Percentiles rank a stretch among this genome's conserved stretches.
These are phyloP conservation scores for Ormyrus labotus DNA, from an alignment of 2,888 invertebrate genomes.

Conservation along the genomic window DNA sequence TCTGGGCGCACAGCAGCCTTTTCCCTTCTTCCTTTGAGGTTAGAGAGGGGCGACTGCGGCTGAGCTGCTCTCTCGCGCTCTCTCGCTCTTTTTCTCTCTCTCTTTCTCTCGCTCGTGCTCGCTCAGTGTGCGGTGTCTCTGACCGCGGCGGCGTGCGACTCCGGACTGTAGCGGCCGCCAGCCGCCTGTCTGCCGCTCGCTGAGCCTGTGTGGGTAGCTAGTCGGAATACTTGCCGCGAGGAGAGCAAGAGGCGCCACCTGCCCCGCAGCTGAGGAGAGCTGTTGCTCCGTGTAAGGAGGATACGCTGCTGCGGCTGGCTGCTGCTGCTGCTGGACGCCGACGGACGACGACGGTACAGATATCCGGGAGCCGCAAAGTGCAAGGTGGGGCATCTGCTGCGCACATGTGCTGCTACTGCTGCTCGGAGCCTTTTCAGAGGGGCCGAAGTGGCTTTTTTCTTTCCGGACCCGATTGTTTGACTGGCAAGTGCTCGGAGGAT, in stretches of 20 bases:
- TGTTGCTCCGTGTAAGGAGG: too few species aligned
- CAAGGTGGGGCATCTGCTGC: neutral
- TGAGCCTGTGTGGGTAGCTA: neutral
- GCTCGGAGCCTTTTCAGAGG: neutral
- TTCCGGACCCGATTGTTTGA: too few species aligned
- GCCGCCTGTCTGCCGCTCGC: neutral
- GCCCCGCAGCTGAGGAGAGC: neutral
- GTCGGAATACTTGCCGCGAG: constrained; percentile 16
- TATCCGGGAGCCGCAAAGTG: too few species aligned
- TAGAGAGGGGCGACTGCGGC: neutral
- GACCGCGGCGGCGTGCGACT: constrained; percentile 23
- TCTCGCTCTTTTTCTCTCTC: constrained; percentile 9
- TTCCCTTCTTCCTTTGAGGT: constrained; percentile 10
- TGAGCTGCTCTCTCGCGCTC: constrained; percentile 6
- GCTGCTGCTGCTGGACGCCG: neutral
- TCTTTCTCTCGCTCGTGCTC: constrained; percentile 26
- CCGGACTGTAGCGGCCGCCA: neutral
- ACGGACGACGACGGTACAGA: too few species aligned
- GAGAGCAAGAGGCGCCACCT: constrained; percentile 25
- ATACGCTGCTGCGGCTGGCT: too few species aligned
- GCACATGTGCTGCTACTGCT: neutral
- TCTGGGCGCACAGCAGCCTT: too few species aligned
- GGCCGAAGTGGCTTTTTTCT: too few species aligned
- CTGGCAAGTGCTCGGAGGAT: too few species aligned
- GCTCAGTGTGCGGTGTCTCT: constrained; percentile 32